Evolutionary conservation across 2,888 invertebrate species (phyloP), one percentile per base, ranked within the genome.

Genomic region (Dynastes tityus): DNA sequence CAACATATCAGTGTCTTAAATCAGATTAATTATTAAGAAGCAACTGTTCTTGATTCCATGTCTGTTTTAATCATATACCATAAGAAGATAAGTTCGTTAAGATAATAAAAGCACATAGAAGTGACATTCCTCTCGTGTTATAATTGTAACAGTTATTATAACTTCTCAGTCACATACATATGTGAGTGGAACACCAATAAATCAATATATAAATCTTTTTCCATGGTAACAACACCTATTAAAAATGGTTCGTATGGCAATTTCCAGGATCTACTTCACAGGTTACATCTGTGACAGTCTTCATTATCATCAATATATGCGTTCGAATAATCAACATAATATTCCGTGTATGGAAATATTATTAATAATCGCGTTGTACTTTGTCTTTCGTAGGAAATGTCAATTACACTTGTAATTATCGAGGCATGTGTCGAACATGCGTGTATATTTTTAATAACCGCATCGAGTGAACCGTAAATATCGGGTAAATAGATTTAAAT

Each of bases 331-430:
- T 22, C 22, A 27, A 8, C 8, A 22, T 16, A 22, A 6, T 22
- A 22, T 27, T 22, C 22, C 55, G n/a, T 58, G n/a, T 58, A 58
- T 8, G 55, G 55, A 22, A n/a, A 58, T 58, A 58, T 8, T 22
- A 58, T 16, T 58, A 22, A 16, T 22, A 58, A 37, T 37, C 6
- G 6, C 2, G 32, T 58, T 8, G 22, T 22, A 8, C 22, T 8
- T 22, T 58, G 22, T 9, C 16, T 58, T 22, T 58, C 22, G 8
- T 5, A 58, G 22, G 55, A 58, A 58, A 58, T 58, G 22, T n/a
- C 22, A 58, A 58, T 58, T 58, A 58, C 27, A 53, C 11, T 53
- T 53, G n/a, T 51, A 55, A 55, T 55, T n/a, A 55, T 55, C n/a
- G 55, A 55, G 55, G 55, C 55, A 58, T 22, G 22, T 58, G 8